Base-by-base conservation (phyloP, 2,797 vertebrate species). In the Argyrosomus regius region DNA sequence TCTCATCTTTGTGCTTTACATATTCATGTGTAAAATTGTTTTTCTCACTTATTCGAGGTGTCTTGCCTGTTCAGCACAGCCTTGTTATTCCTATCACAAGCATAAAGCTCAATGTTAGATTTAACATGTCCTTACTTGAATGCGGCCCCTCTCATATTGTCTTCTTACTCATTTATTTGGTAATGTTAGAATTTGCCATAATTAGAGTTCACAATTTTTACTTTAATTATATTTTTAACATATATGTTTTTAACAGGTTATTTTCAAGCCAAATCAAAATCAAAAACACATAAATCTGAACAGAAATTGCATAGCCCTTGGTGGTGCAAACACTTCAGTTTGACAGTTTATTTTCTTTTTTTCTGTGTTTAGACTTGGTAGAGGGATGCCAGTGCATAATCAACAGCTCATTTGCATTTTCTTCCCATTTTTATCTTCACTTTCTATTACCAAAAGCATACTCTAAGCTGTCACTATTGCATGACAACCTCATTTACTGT, bases 1-100 rank as follows among this genome's bases (percentile, higher is more conserved):
- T 22, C 35, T 78, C 64, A 75, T 73, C 48, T 72, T 41, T 60
- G 26, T 35, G 5, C 24, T 73, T 64, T 39, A 78, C 53, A 81
- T 64, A 75, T 87, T 70, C 52, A 71, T 13, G n/a, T 67, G 52
- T 57, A 67, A 78, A 82, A 60, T 17, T 16, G 46, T 57, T 74
- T 71, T 81, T 78, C 64, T 77, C 69, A 77, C 78, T 67, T 59
- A n/a, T 35, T 67, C 5, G 2, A 62, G 18, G 18, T 81, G 73
- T 54, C 24, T 46, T 22, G 14, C 31, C 48, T 69, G 12, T 71
- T 69, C 3, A 57, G 53, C 65, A 52, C 35, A 64, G 46, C 22
- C 18, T 57, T 59, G 28, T 61, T 61, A 52, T 53, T 83, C 67
- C 24, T 46, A 1, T 3, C 56, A 58, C 61, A 69, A 24, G 52